phyloP scores from a whole-genome alignment of 1,140 invertebrate genomes.

The Platorchestia sp. region DNA sequence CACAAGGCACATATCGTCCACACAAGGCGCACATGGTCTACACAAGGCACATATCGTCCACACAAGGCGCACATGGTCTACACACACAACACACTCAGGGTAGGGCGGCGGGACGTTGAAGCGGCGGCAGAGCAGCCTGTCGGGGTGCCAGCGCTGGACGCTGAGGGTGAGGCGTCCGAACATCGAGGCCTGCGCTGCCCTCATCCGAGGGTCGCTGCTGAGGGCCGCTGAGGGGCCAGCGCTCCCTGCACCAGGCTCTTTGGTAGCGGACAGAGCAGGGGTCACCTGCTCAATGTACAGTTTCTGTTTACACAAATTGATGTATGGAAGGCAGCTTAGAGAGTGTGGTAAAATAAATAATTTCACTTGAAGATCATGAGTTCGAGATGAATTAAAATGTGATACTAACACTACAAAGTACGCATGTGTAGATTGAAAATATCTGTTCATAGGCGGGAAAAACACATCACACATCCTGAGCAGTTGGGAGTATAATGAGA shows the following conservation, averaged over 20 bases:
- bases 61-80: neutral
- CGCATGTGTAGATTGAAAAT: too few relatives aligned
- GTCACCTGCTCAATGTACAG: neutral
- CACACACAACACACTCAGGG: slow-evolving; percentile 72
- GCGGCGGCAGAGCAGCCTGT: slow-evolving; percentile 87
- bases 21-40: neutral
- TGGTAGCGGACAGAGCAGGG: neutral
- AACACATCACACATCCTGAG: too few relatives aligned
- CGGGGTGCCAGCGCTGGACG: slow-evolving; percentile 86
- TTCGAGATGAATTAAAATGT: too few relatives aligned
- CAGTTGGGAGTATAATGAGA: too few relatives aligned
- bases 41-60: too few relatives aligned
- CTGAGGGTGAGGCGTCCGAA: slow-evolving; percentile 86
- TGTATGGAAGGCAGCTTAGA: too few relatives aligned
- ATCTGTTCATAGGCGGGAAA: too few relatives aligned
- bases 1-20: too few relatives aligned
- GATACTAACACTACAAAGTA: too few relatives aligned
- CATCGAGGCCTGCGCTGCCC: slow-evolving; percentile 84
- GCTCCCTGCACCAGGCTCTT: neutral
- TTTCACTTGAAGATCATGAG: too few relatives aligned
- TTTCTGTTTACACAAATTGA: too few relatives aligned
- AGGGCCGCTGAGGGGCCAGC: neutral
- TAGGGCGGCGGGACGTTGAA: slow-evolving; percentile 94
- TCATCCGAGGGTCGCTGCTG: slow-evolving; percentile 61
- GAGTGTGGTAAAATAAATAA: too few relatives aligned